Evolutionary conservation across 2,888 invertebrate genomes (phyloP).

Genomic region (Xylota segnis): DNA sequence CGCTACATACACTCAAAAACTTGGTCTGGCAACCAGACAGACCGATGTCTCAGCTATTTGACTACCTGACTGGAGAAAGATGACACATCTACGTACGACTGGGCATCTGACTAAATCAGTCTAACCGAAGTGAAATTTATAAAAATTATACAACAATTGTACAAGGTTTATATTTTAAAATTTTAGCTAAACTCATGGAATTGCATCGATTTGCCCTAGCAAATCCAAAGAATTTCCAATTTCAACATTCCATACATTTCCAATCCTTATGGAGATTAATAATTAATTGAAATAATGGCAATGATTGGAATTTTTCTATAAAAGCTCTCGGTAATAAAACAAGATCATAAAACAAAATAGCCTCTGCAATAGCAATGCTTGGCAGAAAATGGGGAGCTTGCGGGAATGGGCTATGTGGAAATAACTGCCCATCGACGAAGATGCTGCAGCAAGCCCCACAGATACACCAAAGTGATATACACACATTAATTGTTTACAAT

Average conservation of each 20-base stretch:
- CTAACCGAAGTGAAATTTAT: no score
- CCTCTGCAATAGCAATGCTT: background rate
- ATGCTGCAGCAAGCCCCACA: constrained; percentile 51
- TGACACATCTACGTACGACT: no score
- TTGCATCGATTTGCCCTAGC: background rate
- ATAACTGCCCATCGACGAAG: constrained; percentile 43
- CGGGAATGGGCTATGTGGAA: constrained; percentile 27
- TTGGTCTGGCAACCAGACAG: no score
- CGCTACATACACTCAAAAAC: no score
- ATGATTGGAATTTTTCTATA: background rate
- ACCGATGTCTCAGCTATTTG: no score
- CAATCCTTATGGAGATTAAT: background rate
- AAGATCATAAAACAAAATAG: constrained; percentile 1
- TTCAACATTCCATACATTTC: background rate
- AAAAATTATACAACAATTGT: no score
- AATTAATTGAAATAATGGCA: background rate
- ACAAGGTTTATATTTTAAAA: no score
- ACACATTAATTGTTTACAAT: constrained; percentile 59
- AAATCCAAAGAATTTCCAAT: background rate
- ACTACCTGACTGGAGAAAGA: no score
- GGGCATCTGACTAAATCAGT: no score
- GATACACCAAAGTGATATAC: constrained; percentile 41
- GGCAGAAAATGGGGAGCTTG: background rate
- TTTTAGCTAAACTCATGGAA: no score
- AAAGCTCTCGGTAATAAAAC: constrained; percentile 17